Evolutionary conservation across 2,113 vertebrate species (phyloP).

Genomic region (Theristicus caerulescens): DNA sequence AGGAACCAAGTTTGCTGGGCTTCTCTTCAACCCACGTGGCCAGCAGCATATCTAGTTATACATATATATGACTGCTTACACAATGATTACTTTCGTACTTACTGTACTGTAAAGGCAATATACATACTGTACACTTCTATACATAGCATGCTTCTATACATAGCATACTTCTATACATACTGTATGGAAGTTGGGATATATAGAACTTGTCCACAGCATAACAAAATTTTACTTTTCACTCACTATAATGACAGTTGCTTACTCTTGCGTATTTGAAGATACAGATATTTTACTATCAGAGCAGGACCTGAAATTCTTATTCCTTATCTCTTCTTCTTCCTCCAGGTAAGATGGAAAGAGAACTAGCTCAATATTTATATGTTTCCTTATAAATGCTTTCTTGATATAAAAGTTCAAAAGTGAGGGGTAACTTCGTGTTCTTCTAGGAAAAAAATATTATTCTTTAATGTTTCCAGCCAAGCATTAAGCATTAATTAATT

Average conservation of each 20-base stretch:
- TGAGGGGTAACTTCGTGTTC: neutral
- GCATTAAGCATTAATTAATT: neutral
- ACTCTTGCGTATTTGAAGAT: neutral
- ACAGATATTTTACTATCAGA: neutral
- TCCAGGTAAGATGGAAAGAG: neutral
- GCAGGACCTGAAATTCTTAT: neutral
- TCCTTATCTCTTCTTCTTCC: neutral
- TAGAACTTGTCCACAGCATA: neutral
- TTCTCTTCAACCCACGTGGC: neutral
- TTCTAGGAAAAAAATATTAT: neutral
- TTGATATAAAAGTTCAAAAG: neutral
- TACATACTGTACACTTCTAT: neutral
- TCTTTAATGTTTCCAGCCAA: neutral
- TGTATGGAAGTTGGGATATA: neutral
- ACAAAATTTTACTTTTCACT: neutral
- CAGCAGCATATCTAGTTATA: neutral
- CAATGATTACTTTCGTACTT: rapidly evolving
- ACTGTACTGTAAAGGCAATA: neutral
- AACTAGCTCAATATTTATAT: neutral
- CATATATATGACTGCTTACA: neutral
- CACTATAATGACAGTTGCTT: neutral
- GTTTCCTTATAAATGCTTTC: neutral
- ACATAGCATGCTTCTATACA: neutral
- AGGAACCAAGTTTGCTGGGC: neutral
- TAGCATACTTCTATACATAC: neutral